A percentile compares a stretch with the other conserved stretches of the same genome.
These are phyloP conservation scores for Ectemnius cavifrons DNA, from an alignment of 2,888 invertebrate genomes.

Conservation along the genomic window DNA sequence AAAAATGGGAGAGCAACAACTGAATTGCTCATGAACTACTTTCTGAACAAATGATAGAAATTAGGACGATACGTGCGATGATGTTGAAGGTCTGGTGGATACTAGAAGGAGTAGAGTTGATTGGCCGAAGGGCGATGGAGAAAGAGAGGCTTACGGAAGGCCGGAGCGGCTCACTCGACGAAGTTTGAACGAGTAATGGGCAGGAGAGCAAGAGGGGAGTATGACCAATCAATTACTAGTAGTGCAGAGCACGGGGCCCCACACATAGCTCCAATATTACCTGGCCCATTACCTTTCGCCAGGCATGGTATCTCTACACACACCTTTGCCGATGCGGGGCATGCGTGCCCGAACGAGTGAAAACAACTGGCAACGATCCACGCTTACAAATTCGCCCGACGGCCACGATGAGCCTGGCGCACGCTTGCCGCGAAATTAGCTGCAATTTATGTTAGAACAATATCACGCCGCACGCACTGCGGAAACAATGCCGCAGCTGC, in stretches of 20 bases:
- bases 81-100: too few relatives aligned
- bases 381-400: conserved; percentile 68
- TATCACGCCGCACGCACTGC: not conserved
- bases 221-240: conserved; percentile 79
- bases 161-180: conserved; percentile 56
- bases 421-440: conserved; percentile 40
- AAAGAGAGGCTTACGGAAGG: conserved; percentile 67
- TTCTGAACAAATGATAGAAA: too few relatives aligned
- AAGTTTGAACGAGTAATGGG: conserved; percentile 75
- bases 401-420: conserved; percentile 31
- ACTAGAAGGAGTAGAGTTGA: not conserved
- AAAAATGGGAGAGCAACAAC: too few relatives aligned
- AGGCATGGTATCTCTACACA: conserved; percentile 38
- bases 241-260: conserved; percentile 73
- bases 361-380: conserved; percentile 56
- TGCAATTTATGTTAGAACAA: conserved; percentile 36
- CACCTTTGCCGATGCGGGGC: conserved; percentile 60
- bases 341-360: conserved; percentile 7
- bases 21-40: too few relatives aligned
- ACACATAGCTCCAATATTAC: conserved; percentile 75
- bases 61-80: too few relatives aligned
- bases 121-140: conserved; percentile 32
- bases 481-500: not conserved
- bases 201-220: conserved; percentile 62
- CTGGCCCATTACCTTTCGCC: conserved; percentile 75